These are phyloP conservation scores for Pantherophis alleghaniensis DNA, from an alignment of 2,797 vertebrate species.

Conservation along the genomic window DNA sequence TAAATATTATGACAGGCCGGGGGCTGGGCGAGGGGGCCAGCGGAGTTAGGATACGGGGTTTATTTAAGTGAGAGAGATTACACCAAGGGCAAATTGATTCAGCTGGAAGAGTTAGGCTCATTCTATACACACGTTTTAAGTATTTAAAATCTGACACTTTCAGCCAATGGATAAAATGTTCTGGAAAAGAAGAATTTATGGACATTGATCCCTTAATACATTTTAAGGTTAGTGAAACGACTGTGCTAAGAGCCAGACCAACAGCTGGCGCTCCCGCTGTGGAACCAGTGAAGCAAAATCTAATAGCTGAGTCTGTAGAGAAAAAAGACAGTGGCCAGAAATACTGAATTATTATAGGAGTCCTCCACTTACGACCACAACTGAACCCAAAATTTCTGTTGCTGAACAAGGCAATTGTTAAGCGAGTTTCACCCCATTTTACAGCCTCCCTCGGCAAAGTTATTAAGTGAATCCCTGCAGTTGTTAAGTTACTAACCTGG, in stretches of 20 bases:
- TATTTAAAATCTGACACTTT: not conserved
- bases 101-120: not conserved
- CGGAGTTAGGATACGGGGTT: not conserved
- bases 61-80: not conserved
- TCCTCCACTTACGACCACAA: not conserved
- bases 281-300: not conserved
- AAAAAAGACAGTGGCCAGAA: not conserved
- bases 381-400: not conserved
- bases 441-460: not conserved
- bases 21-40: not conserved
- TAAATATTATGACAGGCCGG: not conserved
- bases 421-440: not conserved
- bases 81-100: not conserved
- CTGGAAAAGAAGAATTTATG: not conserved
- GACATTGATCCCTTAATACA: not conserved
- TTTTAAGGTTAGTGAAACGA: not conserved
- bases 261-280: not conserved
- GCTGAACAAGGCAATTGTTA: not conserved
- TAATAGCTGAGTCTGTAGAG: not conserved
- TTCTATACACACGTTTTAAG: not conserved
- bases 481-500: no score
- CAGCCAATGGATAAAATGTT: not conserved
- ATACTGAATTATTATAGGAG: not conserved
- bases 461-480: not conserved
- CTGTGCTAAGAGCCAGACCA: not conserved